Base-by-base conservation (phyloP, 2,113 vertebrate genomes). In the Grammomys dolichurus region DNA sequence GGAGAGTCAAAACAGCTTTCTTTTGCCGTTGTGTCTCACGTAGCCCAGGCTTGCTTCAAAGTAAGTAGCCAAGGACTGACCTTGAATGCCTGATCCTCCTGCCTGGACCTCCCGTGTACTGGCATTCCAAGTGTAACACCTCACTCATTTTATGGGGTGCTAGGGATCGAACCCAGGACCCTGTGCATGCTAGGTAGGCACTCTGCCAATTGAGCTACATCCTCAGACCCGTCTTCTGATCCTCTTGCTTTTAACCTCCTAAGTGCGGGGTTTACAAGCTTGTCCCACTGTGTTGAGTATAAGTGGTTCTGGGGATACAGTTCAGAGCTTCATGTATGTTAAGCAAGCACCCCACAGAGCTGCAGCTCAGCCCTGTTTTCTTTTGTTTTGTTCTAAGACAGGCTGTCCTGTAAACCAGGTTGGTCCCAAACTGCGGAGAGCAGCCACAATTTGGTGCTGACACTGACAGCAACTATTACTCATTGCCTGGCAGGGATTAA, bases 401-500 rank as follows among this genome's bases (percentile, higher is more conserved):
- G 86, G 67, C 12, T 87, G 12, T 87, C 86, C 12, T 26, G 40
- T 75, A 46, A 75, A 46, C 73, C 40, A 75, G 73, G 73, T 11
- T 82, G 80, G 56, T 11, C 80, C n/a, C 11, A 8, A 60, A 40
- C 9, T 40, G 26, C 4, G 87, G 87, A 93, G 95, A 90, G 75
- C 31, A 28, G 80, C 43, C 2, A 31, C 67, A 33, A 31, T 69
- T 33, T 84, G 94, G 87, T 43, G 92, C 72, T 73, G 78, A 58
- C 78, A 54, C 92, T 96, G 93, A 87, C 76, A 94, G 92, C 86
- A 96, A 75, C 89, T 86, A 67, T 91, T 95, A 73, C 95, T 95
- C 51, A 85, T 69, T 70, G 58, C 88, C 86, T 96, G 94, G 85
- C 90, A 90, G 92, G 92, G 94, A 80, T 69, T 81, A 87, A 87